These are phyloP conservation scores for Alosa sapidissima DNA, from an alignment of 2,797 vertebrate species.

Conservation along the genomic window DNA sequence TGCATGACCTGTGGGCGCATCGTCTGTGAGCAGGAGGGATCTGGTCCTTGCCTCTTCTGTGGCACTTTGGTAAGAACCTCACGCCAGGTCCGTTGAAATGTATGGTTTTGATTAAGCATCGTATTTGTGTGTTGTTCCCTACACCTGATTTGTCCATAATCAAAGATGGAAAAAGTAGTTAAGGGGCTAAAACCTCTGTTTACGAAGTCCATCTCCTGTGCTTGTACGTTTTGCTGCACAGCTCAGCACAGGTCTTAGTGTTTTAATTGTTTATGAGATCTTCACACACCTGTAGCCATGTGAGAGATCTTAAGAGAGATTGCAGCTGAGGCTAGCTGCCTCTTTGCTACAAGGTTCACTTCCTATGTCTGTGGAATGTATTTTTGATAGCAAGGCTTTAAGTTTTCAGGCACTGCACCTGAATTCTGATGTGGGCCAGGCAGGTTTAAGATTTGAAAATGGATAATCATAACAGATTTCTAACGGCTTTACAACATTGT, in stretches of 20 bases:
- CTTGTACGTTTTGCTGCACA: neutral
- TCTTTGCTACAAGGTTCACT: neutral
- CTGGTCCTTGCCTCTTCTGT: constrained; percentile 95
- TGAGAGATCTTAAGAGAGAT: neutral
- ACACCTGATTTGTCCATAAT: too few relatives aligned
- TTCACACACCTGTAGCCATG: neutral
- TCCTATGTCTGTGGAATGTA: neutral
- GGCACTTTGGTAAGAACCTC: constrained; percentile 79
- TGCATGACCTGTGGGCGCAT: constrained; percentile 94
- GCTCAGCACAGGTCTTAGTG: neutral
- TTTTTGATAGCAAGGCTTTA: too few relatives aligned
- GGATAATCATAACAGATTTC: too few relatives aligned
- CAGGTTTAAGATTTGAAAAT: too few relatives aligned
- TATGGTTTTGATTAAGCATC: neutral
- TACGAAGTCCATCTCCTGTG: neutral
- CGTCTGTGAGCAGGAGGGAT: constrained; percentile 94
- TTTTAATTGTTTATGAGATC: neutral
- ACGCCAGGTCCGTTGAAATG: too few relatives aligned
- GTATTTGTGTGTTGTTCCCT: neutral
- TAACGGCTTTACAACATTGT: neutral
- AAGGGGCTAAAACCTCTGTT: neutral
- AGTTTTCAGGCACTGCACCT: too few relatives aligned
- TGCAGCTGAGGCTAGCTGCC: neutral
- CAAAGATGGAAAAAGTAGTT: neutral
- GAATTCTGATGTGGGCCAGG: too few relatives aligned